Evolutionary conservation across 2,113 vertebrate genomes (phyloP).

Genomic region (Acrocephalus arundinaceus): DNA sequence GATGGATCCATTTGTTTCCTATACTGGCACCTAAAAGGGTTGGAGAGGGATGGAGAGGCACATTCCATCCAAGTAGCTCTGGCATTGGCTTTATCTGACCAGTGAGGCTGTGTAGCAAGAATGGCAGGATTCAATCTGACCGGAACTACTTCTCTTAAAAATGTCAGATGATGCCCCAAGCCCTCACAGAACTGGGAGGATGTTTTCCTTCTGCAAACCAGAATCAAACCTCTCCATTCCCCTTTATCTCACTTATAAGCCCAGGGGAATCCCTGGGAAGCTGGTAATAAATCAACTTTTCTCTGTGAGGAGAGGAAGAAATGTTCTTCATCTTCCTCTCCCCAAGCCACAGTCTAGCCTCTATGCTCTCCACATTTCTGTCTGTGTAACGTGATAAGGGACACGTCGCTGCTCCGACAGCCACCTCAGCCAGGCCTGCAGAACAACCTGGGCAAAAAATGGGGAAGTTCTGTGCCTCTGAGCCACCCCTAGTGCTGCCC

Average conservation of each 20-base stretch:
- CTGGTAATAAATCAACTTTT: neutral
- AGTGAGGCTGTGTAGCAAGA: neutral
- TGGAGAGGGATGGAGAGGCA: neutral
- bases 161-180: neutral
- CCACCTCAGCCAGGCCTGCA: neutral
- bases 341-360: neutral
- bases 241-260: neutral
- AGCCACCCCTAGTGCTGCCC: neutral
- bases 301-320: neutral
- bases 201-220: neutral
- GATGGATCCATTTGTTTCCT: neutral
- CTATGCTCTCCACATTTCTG: neutral
- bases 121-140: neutral
- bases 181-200: neutral
- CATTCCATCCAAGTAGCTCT: neutral
- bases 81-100: neutral
- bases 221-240: neutral
- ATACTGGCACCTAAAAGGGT: neutral
- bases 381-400: neutral
- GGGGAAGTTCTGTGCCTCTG: neutral
- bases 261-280: neutral
- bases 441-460: neutral
- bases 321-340: neutral
- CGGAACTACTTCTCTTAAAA: neutral
- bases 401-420: accelerated